phyloP scores from a whole-genome alignment of 2,113 vertebrate genomes.

The Eidolon helvum region DNA sequence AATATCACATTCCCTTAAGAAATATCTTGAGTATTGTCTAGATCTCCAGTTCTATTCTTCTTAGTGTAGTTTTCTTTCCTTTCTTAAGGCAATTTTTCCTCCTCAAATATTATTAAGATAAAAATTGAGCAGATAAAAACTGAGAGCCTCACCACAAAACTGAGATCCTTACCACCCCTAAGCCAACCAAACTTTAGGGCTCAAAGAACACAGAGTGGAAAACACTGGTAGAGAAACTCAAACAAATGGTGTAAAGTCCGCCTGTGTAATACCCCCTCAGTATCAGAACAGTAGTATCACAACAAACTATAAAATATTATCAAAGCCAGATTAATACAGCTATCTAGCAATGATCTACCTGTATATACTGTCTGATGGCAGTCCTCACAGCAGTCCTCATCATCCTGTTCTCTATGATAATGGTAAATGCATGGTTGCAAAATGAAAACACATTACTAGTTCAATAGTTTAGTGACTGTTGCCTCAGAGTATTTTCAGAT shows the following conservation, averaged over 20 bases:
- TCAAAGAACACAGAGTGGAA: not conserved
- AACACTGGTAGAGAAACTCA: not conserved
- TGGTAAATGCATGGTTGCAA: not conserved
- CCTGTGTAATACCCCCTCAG: not conserved
- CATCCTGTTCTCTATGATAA: not conserved
- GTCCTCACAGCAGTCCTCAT: not conserved
- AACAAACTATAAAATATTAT: not conserved
- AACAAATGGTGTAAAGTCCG: not conserved
- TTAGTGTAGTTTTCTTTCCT: not conserved
- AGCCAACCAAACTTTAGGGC: not conserved
- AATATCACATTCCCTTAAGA: not conserved
- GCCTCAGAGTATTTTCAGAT: not conserved
- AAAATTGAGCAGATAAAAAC: not conserved
- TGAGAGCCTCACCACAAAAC: not conserved
- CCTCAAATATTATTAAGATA: not conserved
- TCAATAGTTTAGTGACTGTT: not conserved
- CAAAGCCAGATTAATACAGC: not conserved
- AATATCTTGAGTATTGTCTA: not conserved
- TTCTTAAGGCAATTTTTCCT: not conserved
- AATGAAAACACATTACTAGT: not conserved
- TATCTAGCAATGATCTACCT: not conserved
- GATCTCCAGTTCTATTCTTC: not conserved
- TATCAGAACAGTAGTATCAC: not conserved
- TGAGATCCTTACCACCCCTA: not conserved
- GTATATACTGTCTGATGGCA: not conserved